phyloP scores from a whole-genome alignment of 2,797 vertebrate genomes.

The Epinephelus malabaricus region DNA sequence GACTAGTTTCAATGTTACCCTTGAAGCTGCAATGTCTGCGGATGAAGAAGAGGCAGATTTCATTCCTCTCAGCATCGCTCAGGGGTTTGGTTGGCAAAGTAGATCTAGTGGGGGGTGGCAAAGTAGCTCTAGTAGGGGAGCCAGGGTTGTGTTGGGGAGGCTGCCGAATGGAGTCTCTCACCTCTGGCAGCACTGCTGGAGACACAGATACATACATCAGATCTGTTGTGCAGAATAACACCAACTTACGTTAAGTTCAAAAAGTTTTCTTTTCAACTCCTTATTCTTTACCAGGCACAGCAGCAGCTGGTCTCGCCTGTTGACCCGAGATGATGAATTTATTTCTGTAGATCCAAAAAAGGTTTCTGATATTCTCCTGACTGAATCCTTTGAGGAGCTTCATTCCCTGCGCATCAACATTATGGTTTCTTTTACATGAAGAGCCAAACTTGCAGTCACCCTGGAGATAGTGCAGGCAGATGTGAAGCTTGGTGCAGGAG shows the following conservation, averaged over 20 bases:
- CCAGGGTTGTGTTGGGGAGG: neutral
- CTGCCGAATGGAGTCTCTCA: neutral
- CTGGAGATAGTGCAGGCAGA: slow-evolving; percentile 88
- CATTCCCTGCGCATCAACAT: slow-evolving; percentile 56
- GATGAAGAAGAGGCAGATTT: slow-evolving; percentile 90
- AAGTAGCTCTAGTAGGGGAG: slow-evolving; percentile 3
- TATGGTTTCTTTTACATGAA: slow-evolving; percentile 85
- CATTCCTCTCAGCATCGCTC: slow-evolving; percentile 77
- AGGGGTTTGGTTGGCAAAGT: slow-evolving; percentile 25
- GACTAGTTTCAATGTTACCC: slow-evolving; percentile 68
- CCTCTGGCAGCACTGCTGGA: slow-evolving; percentile 22
- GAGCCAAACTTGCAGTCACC: slow-evolving; percentile 87
- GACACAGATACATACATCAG: slow-evolving; percentile 1
- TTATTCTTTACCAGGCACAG: slow-evolving; percentile 52
- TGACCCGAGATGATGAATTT: slow-evolving; percentile 72
- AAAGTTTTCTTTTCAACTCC: neutral
- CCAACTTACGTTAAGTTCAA: neutral
- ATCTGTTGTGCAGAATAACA: neutral
- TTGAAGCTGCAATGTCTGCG: slow-evolving; percentile 86
- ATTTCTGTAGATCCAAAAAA: slow-evolving; percentile 82
- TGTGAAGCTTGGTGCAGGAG: slow-evolving; percentile 89
- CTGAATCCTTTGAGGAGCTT: slow-evolving; percentile 83
- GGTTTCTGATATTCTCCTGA: slow-evolving; percentile 67
- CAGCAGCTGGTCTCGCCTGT: neutral
- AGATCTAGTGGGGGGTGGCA: slow-evolving; percentile 5